Evolutionary conservation across 2,888 invertebrate species (phyloP).

Genomic region (Bombyx huttoni): DNA sequence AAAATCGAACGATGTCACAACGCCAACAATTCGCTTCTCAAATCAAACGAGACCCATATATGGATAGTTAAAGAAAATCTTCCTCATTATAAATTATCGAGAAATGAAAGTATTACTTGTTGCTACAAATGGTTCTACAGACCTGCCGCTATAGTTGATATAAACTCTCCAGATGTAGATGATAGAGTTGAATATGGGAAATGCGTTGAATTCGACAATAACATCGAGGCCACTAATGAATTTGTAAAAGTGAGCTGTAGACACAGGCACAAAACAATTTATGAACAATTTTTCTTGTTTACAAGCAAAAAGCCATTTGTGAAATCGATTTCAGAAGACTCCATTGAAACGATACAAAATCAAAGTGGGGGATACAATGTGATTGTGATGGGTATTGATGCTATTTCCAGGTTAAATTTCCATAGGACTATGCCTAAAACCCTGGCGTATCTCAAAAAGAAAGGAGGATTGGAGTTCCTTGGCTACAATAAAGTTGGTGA

Average conservation of each 20-base stretch:
- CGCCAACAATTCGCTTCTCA: conserved; percentile 62
- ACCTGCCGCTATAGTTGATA: conserved; percentile 50
- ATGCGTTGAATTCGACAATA: conserved; percentile 62
- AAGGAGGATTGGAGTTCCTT: conserved; percentile 81
- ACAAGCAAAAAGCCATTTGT: conserved; percentile 54
- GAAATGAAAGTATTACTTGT: conserved; percentile 61
- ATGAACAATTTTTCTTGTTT: conserved; percentile 79
- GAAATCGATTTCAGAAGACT: conserved; percentile 13
- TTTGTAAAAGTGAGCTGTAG: conserved; percentile 79
- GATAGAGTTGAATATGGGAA: conserved; percentile 56
- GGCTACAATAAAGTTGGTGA: conserved; percentile 96
- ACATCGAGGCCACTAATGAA: conserved; percentile 68
- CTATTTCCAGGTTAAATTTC: conserved; percentile 88
- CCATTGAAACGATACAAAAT: conserved; percentile 18
- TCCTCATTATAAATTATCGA: conserved; percentile 57
- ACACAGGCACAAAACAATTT: conserved; percentile 54
- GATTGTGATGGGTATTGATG: conserved; percentile 86
- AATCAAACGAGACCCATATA: conserved; percentile 72
- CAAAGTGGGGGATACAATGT: conserved; percentile 72
- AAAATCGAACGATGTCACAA: conserved; percentile 66
- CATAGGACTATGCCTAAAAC: conserved; percentile 87
- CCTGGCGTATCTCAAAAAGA: conserved; percentile 68
- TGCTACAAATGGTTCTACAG: conserved; percentile 76
- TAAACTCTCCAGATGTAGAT: conserved; percentile 54
- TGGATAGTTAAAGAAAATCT: conserved; percentile 64